phyloP scores from a whole-genome alignment of 2,797 vertebrate species.

The Cossypha dichroa region DNA sequence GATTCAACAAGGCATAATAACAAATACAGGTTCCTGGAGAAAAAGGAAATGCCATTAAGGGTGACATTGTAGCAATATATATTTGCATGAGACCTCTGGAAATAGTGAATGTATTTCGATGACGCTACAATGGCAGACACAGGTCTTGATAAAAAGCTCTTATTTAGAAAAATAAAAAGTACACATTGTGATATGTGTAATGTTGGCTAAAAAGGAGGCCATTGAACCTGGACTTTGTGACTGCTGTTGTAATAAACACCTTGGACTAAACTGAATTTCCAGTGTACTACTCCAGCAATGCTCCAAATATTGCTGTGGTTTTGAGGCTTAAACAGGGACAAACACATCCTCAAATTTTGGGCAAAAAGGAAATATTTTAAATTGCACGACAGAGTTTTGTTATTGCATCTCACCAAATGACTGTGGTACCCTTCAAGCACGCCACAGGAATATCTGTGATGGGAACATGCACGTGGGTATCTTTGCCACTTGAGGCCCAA shows the following conservation, averaged over 20 bases:
- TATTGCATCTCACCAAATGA: neutral
- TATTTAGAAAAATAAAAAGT: neutral
- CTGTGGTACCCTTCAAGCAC: neutral
- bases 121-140: neutral
- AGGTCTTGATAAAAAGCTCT: neutral
- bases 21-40: neutral
- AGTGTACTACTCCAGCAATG: neutral
- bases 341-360: neutral
- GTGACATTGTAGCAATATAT: neutral
- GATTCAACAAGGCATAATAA: neutral
- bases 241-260: neutral
- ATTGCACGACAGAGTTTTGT: neutral
- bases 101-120: neutral
- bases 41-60: neutral
- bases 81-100: neutral
- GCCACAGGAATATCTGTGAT: neutral
- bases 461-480: fast-evolving
- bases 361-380: neutral
- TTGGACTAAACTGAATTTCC: neutral
- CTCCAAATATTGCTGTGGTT: neutral
- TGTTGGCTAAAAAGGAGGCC: neutral
- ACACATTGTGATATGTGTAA: neutral
- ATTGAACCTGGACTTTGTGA: neutral
- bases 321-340: neutral
- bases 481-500: neutral